A percentile compares a stretch with the other conserved stretches of the same genome.
These are phyloP conservation scores for Aromia moschata DNA, from an alignment of 2,888 invertebrate species.

Conservation along the genomic window DNA sequence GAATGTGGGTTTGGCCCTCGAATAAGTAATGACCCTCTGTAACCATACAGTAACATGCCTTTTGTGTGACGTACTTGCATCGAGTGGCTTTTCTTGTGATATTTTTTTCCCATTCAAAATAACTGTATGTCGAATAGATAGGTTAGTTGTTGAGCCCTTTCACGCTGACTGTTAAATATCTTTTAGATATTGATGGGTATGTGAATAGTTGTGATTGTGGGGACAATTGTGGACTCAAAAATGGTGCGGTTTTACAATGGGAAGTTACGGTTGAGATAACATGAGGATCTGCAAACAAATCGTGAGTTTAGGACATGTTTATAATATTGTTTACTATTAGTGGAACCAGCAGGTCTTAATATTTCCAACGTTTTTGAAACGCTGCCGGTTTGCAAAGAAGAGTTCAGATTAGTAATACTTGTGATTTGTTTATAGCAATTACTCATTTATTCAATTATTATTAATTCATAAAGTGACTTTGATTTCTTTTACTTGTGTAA, in stretches of 20 bases:
- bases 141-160: background rate
- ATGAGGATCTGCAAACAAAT: constrained; percentile 54
- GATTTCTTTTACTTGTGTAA: no score
- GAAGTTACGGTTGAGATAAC: constrained; percentile 51
- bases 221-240: constrained; percentile 21
- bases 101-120: constrained; percentile 20
- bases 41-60: constrained; percentile 25
- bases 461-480: no score
- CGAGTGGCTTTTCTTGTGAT: constrained; percentile 22
- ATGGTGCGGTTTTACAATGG: constrained; percentile 39
- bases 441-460: no score
- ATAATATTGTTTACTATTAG: no score
- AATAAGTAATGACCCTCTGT: constrained; percentile 20
- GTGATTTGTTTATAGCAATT: no score
- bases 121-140: constrained; percentile 1
- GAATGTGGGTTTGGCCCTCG: constrained; percentile 43
- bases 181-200: constrained; percentile 22
- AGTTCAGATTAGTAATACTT: no score
- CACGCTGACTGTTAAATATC: constrained; percentile 15
- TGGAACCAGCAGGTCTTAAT: no score
- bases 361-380: no score
- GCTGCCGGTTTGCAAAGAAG: no score
- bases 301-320: constrained; percentile 53
- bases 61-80: constrained; percentile 23
- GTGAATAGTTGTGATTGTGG: constrained; percentile 33